Base-by-base conservation (phyloP, 2,113 vertebrate genomes). In the Pyrgilauda ruficollis region DNA sequence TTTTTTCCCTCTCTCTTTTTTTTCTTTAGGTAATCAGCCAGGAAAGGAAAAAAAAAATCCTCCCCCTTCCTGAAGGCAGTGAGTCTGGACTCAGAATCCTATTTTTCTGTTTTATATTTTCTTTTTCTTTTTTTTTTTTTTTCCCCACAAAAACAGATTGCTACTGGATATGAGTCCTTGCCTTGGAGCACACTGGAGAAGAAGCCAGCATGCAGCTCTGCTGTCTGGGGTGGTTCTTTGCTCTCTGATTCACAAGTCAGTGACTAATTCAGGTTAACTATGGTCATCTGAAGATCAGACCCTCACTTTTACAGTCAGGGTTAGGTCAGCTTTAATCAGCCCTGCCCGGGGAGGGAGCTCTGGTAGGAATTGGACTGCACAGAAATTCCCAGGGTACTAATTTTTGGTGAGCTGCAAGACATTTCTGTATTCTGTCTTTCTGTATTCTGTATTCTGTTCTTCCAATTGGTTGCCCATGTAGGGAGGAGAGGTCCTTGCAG, bases 151-250 rank as follows among this genome's bases (percentile, higher is more conserved):
- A 62, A 41, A 12, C 27, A 47, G 28, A 61, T 89, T 75, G 76
- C 91, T 95, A 87, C 89, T 90, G 87, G 49, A 24, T 84, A 26
- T n/a, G 66, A 95, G 56, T 68, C 52, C 27, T 63, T 88, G 84
- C 72, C 78, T 58, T 7, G 4, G 49, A 93, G 74, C 49, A 23
- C 19, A 7, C 4, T 11, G 55, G 21, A 56, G 74, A 76, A 66
- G 55, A 56, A 95, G 50, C 61, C 52, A 83, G 78, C 6, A 4
- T 6, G 23, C 26, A 53, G 70, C 50, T 84, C 35, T 80, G 50
- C 78, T 88, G 28, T 67, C 79, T 73, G 55, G 56, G 31, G 28
- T 62, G 49, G 35, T 44, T 90, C 37, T 2, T 13, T 52, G 18
- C 72, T 90, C 56, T 52, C 35, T 2, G 6, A 22, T 86, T 87